phyloP scores from a whole-genome alignment of 2,888 invertebrate species.

The Sialis lutaria region DNA sequence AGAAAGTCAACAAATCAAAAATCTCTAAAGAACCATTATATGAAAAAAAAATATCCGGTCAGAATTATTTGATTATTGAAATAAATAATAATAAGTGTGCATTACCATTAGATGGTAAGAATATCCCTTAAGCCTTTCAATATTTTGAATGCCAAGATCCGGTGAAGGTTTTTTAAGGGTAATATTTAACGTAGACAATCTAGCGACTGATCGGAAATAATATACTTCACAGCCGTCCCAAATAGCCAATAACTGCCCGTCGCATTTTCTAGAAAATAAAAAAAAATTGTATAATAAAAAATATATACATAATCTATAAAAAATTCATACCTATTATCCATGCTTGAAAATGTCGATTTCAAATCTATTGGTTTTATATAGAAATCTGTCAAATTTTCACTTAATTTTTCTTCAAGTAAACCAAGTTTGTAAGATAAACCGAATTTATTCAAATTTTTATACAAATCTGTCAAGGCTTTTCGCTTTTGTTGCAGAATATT shows the following conservation, averaged over 20 bases:
- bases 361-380: constrained; percentile 54
- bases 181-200: constrained; percentile 42
- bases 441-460: constrained; percentile 53
- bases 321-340: constrained; percentile 23
- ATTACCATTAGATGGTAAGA: constrained; percentile 55
- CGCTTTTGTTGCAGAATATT: constrained; percentile 72
- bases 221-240: constrained; percentile 63
- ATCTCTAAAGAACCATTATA: too few species aligned
- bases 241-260: constrained; percentile 30
- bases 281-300: background rate
- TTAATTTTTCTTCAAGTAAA: constrained; percentile 36
- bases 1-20: too few species aligned
- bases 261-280: constrained; percentile 22
- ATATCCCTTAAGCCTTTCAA: constrained; percentile 76
- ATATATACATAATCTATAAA: background rate
- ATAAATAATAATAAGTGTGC: too few species aligned
- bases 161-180: constrained; percentile 49
- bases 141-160: constrained; percentile 63
- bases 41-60: too few species aligned
- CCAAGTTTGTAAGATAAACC: constrained; percentile 75
- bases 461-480: constrained; percentile 69
- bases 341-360: constrained; percentile 33
- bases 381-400: constrained; percentile 35
- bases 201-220: constrained; percentile 52
- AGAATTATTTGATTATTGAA: too few species aligned